These are phyloP conservation scores for Trachelipus rathkii DNA, from an alignment of 1,140 invertebrate genomes.

Conservation along the genomic window DNA sequence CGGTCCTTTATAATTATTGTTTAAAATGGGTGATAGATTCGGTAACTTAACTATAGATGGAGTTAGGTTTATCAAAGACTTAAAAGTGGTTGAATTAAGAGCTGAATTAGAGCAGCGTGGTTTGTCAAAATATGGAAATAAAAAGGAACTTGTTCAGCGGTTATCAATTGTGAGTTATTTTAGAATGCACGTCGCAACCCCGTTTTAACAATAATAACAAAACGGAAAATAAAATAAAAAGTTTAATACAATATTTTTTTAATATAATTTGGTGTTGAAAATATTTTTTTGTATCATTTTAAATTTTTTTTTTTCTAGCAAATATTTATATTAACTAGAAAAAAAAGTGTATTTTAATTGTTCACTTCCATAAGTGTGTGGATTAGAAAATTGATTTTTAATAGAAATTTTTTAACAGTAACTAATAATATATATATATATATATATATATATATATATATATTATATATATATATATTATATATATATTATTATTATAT, in stretches of 20 bases:
- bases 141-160: not conserved
- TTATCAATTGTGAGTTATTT: not conserved
- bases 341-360: no score
- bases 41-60: slow-evolving; percentile 8
- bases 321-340: no score
- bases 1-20: not conserved
- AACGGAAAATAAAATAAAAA: no score
- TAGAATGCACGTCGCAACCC: not conserved
- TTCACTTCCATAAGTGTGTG: no score
- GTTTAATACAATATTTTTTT: no score
- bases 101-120: not conserved
- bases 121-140: slow-evolving; percentile 3
- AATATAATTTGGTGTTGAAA: not conserved
- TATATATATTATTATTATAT: no score
- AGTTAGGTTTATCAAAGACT: slow-evolving; percentile 4
- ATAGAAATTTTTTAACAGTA: no score
- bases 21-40: slow-evolving; percentile 7
- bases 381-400: no score
- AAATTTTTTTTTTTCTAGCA: not conserved
- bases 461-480: no score
- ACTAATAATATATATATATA: no score
- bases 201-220: no score
- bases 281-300: not conserved
- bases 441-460: no score
- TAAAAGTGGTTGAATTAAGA: not conserved